These are phyloP conservation scores for Bombus superbus DNA, from an alignment of 1,140 invertebrate species.

Conservation along the genomic window DNA sequence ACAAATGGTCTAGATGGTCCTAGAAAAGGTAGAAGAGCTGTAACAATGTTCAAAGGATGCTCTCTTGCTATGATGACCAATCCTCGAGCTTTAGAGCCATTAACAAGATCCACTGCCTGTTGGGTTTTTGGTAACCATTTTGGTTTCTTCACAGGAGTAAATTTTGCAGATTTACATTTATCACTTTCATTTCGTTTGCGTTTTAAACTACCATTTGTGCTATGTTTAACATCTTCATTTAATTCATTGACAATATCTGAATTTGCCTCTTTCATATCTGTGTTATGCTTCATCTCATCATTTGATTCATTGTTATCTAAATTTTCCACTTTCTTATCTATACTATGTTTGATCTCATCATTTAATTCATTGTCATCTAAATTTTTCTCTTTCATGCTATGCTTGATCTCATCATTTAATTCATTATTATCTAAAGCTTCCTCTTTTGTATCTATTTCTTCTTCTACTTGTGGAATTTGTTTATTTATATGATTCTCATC, in stretches of 20 bases:
- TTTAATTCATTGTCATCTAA: too few species aligned
- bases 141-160: constrained; percentile 81
- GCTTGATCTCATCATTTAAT: constrained; percentile 40
- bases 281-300: too few species aligned
- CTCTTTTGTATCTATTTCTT: not conserved
- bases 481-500: not conserved
- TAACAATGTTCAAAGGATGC: constrained; percentile 91
- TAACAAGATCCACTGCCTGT: constrained; percentile 84
- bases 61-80: constrained; percentile 91
- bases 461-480: not conserved
- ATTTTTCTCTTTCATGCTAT: not conserved
- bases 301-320: too few species aligned
- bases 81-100: constrained; percentile 87
- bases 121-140: constrained; percentile 87
- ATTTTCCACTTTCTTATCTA: too few species aligned
- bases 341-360: too few species aligned
- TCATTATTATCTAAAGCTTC: constrained; percentile 54
- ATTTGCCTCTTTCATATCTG: not conserved
- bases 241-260: constrained; percentile 55
- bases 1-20: constrained; percentile 92
- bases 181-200: constrained; percentile 51
- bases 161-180: not conserved
- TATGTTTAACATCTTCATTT: constrained; percentile 30
- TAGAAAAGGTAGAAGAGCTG: constrained; percentile 89
- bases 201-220: constrained; percentile 35